phyloP scores from a whole-genome alignment of 2,797 vertebrate genomes.

The Hozukius guyotensis region DNA sequence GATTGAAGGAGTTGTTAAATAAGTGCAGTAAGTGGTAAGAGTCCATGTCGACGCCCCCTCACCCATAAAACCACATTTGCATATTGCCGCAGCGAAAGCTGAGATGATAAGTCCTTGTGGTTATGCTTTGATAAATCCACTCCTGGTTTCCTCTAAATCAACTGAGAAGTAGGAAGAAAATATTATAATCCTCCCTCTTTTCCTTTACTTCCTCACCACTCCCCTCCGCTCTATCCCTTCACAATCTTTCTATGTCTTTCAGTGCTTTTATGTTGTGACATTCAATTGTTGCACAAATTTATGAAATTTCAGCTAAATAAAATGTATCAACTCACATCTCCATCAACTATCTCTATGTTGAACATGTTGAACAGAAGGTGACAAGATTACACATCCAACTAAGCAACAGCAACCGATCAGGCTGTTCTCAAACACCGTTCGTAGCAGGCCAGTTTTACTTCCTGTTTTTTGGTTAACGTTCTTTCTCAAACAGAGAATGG shows the following conservation, averaged over 20 bases:
- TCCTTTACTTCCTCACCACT: background rate
- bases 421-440: no score
- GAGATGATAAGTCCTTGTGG: constrained; percentile 12
- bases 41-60: background rate
- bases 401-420: background rate
- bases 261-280: no score
- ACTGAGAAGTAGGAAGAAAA: background rate
- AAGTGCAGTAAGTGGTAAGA: constrained; percentile 5
- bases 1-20: constrained; percentile 7
- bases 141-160: background rate
- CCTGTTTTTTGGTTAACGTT: no score
- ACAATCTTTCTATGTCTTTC: background rate
- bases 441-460: no score
- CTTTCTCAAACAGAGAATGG: no score
- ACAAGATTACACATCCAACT: background rate
- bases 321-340: no score
- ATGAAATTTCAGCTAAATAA: background rate
- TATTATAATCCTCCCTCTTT: background rate
- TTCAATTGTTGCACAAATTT: background rate
- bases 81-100: background rate
- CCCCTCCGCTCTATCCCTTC: background rate
- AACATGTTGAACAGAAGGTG: background rate
- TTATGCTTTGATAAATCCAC: constrained; percentile 37
- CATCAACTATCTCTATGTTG: no score
- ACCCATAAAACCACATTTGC: constrained; percentile 25